Evolutionary conservation across 1,140 invertebrate species (phyloP).

Genomic region (Philotrypesis tridentata): DNA sequence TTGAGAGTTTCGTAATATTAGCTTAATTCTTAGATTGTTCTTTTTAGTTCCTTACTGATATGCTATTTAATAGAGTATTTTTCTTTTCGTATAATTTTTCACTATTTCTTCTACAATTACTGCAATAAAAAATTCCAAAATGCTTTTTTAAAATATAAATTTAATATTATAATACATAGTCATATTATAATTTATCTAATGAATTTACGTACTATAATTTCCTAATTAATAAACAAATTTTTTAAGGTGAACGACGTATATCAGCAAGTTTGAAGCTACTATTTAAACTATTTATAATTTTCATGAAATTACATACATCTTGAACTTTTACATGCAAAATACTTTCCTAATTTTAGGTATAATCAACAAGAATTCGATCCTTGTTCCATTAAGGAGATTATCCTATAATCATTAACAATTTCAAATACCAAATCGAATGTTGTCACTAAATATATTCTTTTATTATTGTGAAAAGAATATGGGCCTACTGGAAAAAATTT

Average conservation of each 20-base stretch:
- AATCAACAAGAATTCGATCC: conserved; percentile 17
- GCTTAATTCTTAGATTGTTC: not conserved
- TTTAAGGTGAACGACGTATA: conserved; percentile 6
- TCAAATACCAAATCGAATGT: not conserved
- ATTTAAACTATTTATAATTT: not conserved
- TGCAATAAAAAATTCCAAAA: not conserved
- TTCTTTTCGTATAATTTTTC: conserved; percentile 27
- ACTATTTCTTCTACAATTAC: not conserved
- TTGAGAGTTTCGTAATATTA: not conserved
- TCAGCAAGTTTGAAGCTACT: conserved; percentile 22
- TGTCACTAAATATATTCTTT: conserved; percentile 3
- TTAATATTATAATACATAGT: not conserved
- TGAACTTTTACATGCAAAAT: not conserved
- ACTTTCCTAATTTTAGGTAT: conserved; percentile 4
- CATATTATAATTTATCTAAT: not conserved
- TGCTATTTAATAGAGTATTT: not conserved
- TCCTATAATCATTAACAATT: not conserved
- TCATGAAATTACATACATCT: not conserved
- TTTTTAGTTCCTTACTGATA: no score
- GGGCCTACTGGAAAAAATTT: conserved; percentile 59
- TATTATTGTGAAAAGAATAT: conserved; percentile 69
- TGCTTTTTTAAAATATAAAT: not conserved
- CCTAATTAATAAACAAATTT: not conserved
- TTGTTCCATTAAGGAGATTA: not conserved
- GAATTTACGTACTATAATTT: not conserved